Percentiles rank a stretch among this genome's conserved stretches.
Evolutionary conservation across 2,888 invertebrate species (phyloP).

Genomic region (Cyclophora albipunctata): DNA sequence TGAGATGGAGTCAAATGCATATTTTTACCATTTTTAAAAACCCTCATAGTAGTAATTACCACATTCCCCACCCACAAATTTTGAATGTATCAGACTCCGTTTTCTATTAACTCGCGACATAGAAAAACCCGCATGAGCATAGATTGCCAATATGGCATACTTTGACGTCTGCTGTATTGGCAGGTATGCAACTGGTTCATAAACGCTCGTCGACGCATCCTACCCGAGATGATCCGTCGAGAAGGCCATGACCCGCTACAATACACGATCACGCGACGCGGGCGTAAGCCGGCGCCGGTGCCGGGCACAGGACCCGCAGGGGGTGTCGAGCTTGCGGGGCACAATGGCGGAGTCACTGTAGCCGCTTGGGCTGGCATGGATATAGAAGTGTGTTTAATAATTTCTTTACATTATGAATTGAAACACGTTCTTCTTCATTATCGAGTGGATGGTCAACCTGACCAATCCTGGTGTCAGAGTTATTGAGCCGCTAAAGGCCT

Average conservation of each 20-base stretch:
- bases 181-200: slow-evolving; percentile 96
- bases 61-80: no score
- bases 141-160: neutral
- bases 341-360: slow-evolving; percentile 37
- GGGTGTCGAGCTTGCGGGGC: slow-evolving; percentile 24
- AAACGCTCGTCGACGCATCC: slow-evolving; percentile 91
- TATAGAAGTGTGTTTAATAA: slow-evolving; percentile 37
- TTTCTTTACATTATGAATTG: no score
- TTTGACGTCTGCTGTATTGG: neutral
- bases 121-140: no score
- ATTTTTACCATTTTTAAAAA: no score
- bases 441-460: no score
- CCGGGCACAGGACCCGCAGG: slow-evolving; percentile 32
- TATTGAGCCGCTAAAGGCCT: no score
- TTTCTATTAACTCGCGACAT: no score
- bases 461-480: no score
- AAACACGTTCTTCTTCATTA: no score
- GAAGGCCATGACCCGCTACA: slow-evolving; percentile 94
- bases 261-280: slow-evolving; percentile 92
- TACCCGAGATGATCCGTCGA: slow-evolving; percentile 93
- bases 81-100: no score
- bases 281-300: slow-evolving; percentile 79
- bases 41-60: no score
- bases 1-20: no score
- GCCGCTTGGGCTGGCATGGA: slow-evolving; percentile 58